Conservation (phyloP, 1,140 invertebrate species). For the Antheraea pernyi region DNA sequence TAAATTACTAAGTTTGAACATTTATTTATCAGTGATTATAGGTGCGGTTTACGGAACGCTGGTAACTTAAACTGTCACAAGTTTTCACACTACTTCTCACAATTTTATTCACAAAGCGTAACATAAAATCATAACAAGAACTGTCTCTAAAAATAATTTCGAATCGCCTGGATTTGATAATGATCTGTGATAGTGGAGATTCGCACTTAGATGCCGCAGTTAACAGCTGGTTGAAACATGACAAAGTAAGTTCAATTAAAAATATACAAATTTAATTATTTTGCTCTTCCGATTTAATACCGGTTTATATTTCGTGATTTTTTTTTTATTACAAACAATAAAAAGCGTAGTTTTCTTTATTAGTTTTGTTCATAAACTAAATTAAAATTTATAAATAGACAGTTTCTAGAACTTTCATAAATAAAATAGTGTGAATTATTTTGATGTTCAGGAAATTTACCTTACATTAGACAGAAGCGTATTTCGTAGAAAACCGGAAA, state of each 20-base stretch:
- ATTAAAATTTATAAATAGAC: too few species aligned
- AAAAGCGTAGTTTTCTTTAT: neutral
- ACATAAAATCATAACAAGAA: neutral
- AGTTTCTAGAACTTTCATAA: too few species aligned
- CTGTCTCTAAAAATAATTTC: neutral
- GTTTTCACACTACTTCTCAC: neutral
- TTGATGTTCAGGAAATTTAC: too few species aligned
- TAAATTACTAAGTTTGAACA: neutral
- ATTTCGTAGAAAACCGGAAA: too few species aligned
- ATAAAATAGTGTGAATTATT: too few species aligned
- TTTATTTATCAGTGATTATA: neutral
- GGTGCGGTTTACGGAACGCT: neutral
- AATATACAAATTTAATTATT: neutral
- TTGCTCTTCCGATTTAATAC: neutral
- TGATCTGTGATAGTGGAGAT: conserved; percentile 56
- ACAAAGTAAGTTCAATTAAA: conserved; percentile 43
- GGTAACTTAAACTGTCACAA: neutral
- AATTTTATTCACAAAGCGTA: neutral
- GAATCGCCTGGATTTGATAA: neutral
- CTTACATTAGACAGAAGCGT: too few species aligned
- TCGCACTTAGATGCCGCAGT: conserved; percentile 55
- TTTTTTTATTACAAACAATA: neutral
- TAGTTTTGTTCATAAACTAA: too few species aligned
- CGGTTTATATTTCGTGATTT: neutral
- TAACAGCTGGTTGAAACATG: conserved; percentile 59